These are phyloP conservation scores for Eurypyga helias DNA, from an alignment of 2,113 vertebrate species.

Conservation along the genomic window DNA sequence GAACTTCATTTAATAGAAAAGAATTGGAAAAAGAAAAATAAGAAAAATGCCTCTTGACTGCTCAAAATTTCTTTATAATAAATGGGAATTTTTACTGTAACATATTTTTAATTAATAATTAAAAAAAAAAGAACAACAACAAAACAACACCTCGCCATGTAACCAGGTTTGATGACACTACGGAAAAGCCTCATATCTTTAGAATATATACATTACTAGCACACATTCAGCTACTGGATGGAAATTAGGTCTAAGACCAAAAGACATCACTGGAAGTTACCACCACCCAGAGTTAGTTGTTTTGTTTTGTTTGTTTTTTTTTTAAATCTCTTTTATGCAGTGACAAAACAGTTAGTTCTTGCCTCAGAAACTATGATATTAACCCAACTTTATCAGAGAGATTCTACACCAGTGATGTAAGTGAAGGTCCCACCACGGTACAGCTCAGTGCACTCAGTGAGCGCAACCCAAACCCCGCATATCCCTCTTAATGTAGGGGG, in stretches of 20 bases:
- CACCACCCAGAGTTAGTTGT: not conserved
- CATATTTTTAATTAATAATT: not conserved
- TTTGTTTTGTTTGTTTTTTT: too few relatives aligned
- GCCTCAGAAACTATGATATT: not conserved
- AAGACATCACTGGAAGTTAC: not conserved
- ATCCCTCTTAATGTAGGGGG: fast-evolving
- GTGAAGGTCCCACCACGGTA: fast-evolving
- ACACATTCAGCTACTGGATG: not conserved
- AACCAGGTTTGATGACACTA: not conserved
- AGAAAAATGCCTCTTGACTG: not conserved
- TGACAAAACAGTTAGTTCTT: not conserved
- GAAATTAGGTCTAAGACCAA: not conserved
- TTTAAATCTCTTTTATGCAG: not conserved
- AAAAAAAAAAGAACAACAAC: not conserved
- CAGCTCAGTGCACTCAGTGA: not conserved
- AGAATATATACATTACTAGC: not conserved
- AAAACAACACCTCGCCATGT: not conserved
- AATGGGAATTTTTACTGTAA: not conserved
- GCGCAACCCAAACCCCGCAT: not conserved
- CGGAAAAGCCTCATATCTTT: fast-evolving
- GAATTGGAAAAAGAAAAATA: not conserved
- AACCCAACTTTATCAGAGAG: not conserved
- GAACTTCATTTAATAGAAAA: not conserved
- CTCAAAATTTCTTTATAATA: not conserved
- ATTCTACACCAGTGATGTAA: not conserved